Evolutionary conservation across 2,888 invertebrate species (phyloP), one percentile per base, ranked within the genome.

Genomic region (Spialia ferax): DNA sequence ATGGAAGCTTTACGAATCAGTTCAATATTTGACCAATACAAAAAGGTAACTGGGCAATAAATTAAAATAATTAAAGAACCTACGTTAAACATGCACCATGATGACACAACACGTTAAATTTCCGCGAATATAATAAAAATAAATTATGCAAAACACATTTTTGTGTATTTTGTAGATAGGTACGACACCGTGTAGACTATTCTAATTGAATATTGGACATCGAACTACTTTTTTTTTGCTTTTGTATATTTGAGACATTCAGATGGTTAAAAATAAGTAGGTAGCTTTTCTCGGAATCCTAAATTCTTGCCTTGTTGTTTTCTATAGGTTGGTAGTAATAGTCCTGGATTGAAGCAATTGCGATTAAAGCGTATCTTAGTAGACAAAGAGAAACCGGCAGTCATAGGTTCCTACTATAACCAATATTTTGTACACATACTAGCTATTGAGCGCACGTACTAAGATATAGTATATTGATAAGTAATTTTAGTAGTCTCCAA

Each of bases 221-320:
- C 66, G 20, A 59, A 72, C 73, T 76, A 76, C 70, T 72, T 71
- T 74, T 71, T 66, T 56, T 71, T 48, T 74, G 74, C 70, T 72
- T 68, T 63, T 71, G 56, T 70, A 69, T 69, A 60, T 72, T 70
- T 73, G 66, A 70, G 61, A 65, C 68, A 70, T 71, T 70, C 66
- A 71, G 65, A 64, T 59, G 64, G 66, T 56, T 71, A 72, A 69
- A 69, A 61, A 56, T 26, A 29, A 29, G n/a, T n/a, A n/a, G n/a
- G n/a, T n/a, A n/a, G n/a, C 52, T 67, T 78, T 71, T 63, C 62
- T 74, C 64, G 52, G 71, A 59, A 73, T 76, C 79, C 80, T 61
- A 74, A 76, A 68, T 68, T 63, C 74, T 70, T 74, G 78, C 77
- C 74, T 64, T 73, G 71, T 77, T 70, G 62, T 42, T 66, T 63